Evolutionary conservation across 2,888 invertebrate species (phyloP).

Genomic region (Cyrtodaria siliqua): DNA sequence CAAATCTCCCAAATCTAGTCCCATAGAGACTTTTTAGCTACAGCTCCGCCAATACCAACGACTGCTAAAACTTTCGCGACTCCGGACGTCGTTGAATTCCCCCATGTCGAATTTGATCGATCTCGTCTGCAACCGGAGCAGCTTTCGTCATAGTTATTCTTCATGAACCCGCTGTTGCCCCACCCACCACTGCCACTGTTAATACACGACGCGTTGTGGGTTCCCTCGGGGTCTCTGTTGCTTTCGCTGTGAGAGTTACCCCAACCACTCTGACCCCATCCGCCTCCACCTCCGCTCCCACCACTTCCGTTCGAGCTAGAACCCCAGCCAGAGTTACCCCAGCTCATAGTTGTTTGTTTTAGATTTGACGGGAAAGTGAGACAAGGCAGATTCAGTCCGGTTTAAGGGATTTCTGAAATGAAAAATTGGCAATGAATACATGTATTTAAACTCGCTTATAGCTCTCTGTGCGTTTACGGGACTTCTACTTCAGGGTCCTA

Average conservation of each 20-base stretch:
- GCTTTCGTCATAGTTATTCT: conserved; percentile 38
- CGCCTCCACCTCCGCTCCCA: conserved; percentile 6
- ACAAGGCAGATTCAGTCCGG: no score
- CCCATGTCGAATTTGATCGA: conserved; percentile 30
- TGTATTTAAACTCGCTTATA: no score
- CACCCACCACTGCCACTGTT: conserved; percentile 19
- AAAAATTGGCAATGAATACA: no score
- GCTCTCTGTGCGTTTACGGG: no score
- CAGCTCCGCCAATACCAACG: conserved; percentile 20
- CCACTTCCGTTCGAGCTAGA: background rate
- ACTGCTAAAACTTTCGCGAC: background rate
- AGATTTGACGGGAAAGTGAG: no score
- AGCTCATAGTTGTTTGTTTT: no score
- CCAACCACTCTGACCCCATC: conserved; percentile 31
- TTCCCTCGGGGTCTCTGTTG: conserved; percentile 40
- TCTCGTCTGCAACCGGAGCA: conserved; percentile 51
- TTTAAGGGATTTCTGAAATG: no score
- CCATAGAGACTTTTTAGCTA: conserved; percentile 42
- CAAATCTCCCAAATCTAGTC: no score
- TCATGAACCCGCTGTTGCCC: conserved; percentile 30
- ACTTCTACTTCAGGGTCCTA: no score
- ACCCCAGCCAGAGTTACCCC: no score
- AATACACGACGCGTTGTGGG: conserved; percentile 40
- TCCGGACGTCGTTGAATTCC: background rate
- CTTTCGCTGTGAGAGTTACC: conserved; percentile 7